phyloP scores from a whole-genome alignment of 2,797 vertebrate genomes.

The Syndactyla subalaris region DNA sequence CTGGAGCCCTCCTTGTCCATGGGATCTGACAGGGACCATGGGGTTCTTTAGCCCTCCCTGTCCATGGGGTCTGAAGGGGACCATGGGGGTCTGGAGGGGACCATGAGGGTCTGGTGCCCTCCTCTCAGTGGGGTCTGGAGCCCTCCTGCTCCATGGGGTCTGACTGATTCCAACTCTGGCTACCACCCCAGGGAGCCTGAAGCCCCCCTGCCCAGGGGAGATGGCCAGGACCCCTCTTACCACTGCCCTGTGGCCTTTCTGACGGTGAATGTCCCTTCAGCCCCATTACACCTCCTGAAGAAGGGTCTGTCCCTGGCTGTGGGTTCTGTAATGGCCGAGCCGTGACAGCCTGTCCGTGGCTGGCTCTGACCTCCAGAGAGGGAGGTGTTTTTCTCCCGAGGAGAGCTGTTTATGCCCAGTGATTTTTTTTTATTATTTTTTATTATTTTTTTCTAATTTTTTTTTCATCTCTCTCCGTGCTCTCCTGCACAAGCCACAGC shows the following conservation, averaged over 20 bases:
- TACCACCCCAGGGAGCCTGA: too few species aligned
- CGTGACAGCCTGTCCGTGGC: not conserved
- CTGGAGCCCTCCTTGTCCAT: fast-evolving
- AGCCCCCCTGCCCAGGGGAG: too few species aligned
- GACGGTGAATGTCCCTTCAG: fast-evolving
- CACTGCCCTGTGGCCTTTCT: not conserved
- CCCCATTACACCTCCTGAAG: not conserved
- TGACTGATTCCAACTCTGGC: not conserved
- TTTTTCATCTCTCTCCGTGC: not conserved
- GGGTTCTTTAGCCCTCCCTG: not conserved
- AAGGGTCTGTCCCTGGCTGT: not conserved
- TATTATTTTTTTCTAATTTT: not conserved
- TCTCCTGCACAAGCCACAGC: not conserved
- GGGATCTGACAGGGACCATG: not conserved
- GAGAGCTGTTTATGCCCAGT: not conserved
- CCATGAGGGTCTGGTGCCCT: too few species aligned
- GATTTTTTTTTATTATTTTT: not conserved
- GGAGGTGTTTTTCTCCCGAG: not conserved
- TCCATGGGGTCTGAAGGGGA: not conserved
- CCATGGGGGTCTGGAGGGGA: not conserved
- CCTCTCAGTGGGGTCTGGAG: not conserved
- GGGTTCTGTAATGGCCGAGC: not conserved
- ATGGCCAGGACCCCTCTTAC: not conserved
- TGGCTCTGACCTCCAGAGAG: not conserved
- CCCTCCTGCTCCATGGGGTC: not conserved